Conservation (phyloP, 2,113 vertebrate species). For the Platysternon megacephalum region DNA sequence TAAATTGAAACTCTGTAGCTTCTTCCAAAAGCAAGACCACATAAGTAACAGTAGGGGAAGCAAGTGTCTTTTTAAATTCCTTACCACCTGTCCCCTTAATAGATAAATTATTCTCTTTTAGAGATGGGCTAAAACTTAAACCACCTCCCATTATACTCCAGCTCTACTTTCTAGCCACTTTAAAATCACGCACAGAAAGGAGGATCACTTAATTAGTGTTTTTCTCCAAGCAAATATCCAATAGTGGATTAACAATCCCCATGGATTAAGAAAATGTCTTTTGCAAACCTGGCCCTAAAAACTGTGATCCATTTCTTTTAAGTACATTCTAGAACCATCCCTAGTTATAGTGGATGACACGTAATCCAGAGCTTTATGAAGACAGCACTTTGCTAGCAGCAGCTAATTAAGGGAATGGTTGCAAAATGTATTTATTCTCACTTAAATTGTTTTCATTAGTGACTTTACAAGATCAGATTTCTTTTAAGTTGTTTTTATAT, state of each 20-base stretch:
- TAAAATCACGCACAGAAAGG: background rate
- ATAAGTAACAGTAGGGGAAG: background rate
- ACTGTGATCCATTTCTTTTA: background rate
- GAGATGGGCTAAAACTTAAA: background rate
- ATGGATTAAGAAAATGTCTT: background rate
- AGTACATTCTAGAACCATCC: background rate
- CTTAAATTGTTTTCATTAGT: background rate
- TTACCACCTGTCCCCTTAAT: background rate
- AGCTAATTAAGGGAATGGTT: slow-evolving; percentile 2
- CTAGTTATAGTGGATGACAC: background rate
- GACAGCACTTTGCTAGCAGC: background rate
- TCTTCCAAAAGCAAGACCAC: background rate
- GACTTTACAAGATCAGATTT: background rate
- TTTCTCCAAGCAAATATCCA: rapidly evolving
- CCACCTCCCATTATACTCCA: background rate
- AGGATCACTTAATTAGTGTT: background rate
- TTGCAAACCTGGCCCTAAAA: background rate
- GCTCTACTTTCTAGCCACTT: background rate
- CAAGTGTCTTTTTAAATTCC: background rate
- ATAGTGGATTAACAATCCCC: background rate
- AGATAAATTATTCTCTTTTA: background rate
- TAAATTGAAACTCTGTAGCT: background rate
- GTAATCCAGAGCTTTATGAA: background rate
- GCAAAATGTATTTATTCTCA: slow-evolving; percentile 6
- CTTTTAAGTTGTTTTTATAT: background rate